Conservation (phyloP, 2,888 invertebrate species). For the Stenolophus ochropezus region DNA sequence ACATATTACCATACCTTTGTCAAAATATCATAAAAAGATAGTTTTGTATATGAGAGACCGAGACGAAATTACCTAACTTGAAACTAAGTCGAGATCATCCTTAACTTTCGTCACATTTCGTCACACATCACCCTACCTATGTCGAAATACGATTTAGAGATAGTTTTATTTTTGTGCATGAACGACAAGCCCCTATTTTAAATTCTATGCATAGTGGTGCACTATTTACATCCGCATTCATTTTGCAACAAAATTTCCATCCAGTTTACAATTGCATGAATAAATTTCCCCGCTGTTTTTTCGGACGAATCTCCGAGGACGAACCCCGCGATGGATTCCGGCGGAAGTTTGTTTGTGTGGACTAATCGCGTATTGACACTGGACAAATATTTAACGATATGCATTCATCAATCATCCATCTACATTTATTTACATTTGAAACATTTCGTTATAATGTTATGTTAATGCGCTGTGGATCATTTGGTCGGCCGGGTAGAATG, state of each 20-base stretch:
- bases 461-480: too few species aligned
- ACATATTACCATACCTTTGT: too few species aligned
- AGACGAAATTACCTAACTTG: too few species aligned
- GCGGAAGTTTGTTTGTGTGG: not conserved
- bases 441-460: constrained; percentile 6
- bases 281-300: not conserved
- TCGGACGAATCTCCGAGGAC: not conserved
- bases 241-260: not conserved
- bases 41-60: too few species aligned
- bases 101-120: too few species aligned
- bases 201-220: not conserved
- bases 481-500: not conserved
- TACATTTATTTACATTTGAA: not conserved
- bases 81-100: too few species aligned
- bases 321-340: not conserved
- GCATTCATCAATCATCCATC: not conserved
- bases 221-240: not conserved
- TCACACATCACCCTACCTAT: too few species aligned
- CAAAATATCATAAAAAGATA: too few species aligned
- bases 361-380: constrained; percentile 14
- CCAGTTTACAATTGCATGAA: not conserved
- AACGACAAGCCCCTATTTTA: not conserved
- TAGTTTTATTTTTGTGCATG: not conserved
- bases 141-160: too few species aligned
- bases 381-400: not conserved